Conservation (phyloP, 2,888 invertebrate species). For the Drosophila pseudotakahashii region DNA sequence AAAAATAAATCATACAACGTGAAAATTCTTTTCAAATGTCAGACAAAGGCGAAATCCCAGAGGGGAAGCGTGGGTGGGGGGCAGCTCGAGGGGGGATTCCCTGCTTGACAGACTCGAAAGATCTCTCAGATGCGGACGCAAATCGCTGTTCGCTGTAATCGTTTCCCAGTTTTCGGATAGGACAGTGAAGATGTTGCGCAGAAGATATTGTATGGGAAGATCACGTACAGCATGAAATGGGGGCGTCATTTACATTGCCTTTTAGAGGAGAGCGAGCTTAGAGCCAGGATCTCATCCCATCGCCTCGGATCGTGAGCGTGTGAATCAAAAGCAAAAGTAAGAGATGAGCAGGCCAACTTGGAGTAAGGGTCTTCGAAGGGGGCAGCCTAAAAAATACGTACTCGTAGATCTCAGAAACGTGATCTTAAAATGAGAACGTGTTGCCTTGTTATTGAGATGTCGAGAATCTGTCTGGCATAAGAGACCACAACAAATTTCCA, state of each 20-base stretch:
- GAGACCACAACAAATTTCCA: neutral
- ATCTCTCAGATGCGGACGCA: constrained; percentile 58
- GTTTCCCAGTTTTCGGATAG: constrained; percentile 54
- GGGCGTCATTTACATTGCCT: constrained; percentile 78
- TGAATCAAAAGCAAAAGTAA: constrained; percentile 56
- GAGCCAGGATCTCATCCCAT: constrained; percentile 50
- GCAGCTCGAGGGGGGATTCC: constrained; percentile 39
- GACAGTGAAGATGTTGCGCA: constrained; percentile 63
- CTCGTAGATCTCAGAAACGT: constrained; percentile 31
- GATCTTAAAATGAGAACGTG: constrained; percentile 34
- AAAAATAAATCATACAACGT: constrained; percentile 62
- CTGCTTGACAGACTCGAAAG: constrained; percentile 69
- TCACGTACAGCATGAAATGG: constrained; percentile 74
- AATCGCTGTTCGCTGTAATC: constrained; percentile 66
- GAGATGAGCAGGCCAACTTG: constrained; percentile 26
- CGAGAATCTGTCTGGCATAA: neutral
- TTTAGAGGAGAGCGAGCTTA: constrained; percentile 61
- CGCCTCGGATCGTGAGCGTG: constrained; percentile 72
- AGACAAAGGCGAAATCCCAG: constrained; percentile 42
- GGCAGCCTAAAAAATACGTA: constrained; percentile 9
- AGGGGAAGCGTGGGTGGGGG: constrained; percentile 12
- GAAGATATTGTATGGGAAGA: constrained; percentile 67
- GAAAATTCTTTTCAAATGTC: constrained; percentile 79
- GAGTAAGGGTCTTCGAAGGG: constrained; percentile 5
- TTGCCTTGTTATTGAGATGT: constrained; percentile 29